Evolutionary conservation across 2,797 vertebrate genomes (phyloP), one percentile per base, ranked within the genome.

Genomic region (Fringilla coelebs): DNA sequence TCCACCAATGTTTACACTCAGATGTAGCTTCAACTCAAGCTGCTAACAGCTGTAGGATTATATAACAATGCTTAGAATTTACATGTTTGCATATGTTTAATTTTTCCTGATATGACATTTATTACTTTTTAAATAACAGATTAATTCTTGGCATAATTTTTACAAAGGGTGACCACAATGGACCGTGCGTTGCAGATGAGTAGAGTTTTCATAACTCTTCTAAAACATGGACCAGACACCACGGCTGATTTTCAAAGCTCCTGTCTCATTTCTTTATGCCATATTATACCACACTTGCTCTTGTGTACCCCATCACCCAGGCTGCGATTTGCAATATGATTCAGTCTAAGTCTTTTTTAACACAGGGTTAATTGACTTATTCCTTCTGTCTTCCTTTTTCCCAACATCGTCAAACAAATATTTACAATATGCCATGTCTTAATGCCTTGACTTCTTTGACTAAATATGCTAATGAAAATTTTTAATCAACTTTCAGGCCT

Each of bases 121-220:
- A 81, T 43, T 78, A 71, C 41, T 88, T 94, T 85, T 80, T 26
- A 67, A 91, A 55, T 5, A 79, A 57, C 15, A 17, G 25, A 75
- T 72, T 66, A 78, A 48, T 76, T 72, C 29, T 65, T 73, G 29
- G 20, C 51, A 81, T 57, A 9, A 29, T 46, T 77, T 90, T 63
- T 65, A 49, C 31, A 77, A 38, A 52, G 18, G 9, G 18, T 32
- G 32, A 68, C 58, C 20, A 81, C 41, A 61, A 43, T 29, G 5
- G 25, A 65, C 38, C 38, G 11, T n/a, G n/a, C n/a, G n/a, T n/a
- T 36, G 14, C 11, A 91, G 25, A 31, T 32, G 31, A 83, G 65
- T 75, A 49, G 16, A 80, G 62, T 71, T n/a, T 80, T 61, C 8
- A 7, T 32, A 72, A 73, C 15, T 74, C 15, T 76, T 77, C 32